Evolutionary conservation across 1,140 invertebrate species (phyloP), one percentile per base, ranked within the genome.

Genomic region (Drosophila ambigua): DNA sequence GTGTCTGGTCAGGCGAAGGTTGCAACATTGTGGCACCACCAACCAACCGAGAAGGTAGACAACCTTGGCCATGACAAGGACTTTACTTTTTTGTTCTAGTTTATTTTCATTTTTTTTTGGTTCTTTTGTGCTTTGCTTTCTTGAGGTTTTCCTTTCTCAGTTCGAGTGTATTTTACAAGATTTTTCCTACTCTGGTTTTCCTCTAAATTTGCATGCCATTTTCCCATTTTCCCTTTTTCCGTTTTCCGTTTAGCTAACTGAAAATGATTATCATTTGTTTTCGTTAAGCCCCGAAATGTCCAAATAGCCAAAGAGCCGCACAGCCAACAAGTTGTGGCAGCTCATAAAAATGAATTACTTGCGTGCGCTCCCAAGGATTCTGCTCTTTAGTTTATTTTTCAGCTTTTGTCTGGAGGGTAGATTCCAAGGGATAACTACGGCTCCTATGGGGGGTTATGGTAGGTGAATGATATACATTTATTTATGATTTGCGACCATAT

Each of bases 281-380:
- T 78, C 75, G 83, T 87, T 87, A 74, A 75, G 52, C 58, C 55
- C 53, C 58, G 55, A 49, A 63, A 67, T 69, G 65, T 77, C 72
- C 72, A 64, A 43, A 43, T 11, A 11, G 35, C 35, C 11, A 13
- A 39, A 13, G 35, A 39, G 35, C 35, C 35, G 11, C 35, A 58
- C 55, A 80, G 52, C 77, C 66, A 77, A 71, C 60, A 77, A 82
- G 65, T 84, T 77, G 80, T 77, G 76, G 80, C 80, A 82, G 61
- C 80, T 82, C 78, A 85, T 87, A 87, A 87, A 87, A 87, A 82
- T 87, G 83, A 87, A 87, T 87, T 87, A 87, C 82, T 57, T 76
- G 55, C 48, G 52, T 26, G 20, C 31, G n/a, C 11, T 39, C 39
- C 62, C 54, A 43, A 73, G 68, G 52, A 73, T 63, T 20, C n/a